Conservation (phyloP, 2,797 vertebrate species). For the Tapera naevia region DNA sequence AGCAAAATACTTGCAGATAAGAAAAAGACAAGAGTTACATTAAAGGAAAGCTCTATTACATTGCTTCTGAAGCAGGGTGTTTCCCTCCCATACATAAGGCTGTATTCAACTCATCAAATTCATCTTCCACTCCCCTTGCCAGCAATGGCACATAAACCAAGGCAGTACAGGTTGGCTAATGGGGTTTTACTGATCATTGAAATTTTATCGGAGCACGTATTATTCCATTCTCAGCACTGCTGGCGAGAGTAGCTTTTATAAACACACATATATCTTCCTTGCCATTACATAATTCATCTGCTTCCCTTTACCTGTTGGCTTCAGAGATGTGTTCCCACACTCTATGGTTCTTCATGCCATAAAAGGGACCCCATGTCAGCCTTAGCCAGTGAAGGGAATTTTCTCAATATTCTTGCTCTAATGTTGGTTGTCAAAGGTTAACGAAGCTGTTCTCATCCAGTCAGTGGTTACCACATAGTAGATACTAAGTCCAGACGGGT, state of each 20-base stretch:
- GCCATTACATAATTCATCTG: background rate
- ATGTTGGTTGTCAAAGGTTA: background rate
- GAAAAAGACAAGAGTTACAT: slow-evolving; percentile 31
- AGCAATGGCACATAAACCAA: background rate
- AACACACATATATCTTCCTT: background rate
- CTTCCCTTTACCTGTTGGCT: background rate
- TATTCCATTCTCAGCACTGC: background rate
- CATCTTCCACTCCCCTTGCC: background rate
- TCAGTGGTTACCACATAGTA: background rate
- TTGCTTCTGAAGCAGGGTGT: background rate
- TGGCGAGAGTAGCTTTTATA: background rate
- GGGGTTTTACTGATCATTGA: background rate
- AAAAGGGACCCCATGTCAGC: rapidly evolving
- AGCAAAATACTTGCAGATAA: slow-evolving; percentile 66
- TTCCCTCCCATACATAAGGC: background rate
- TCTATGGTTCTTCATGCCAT: background rate
- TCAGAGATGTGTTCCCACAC: background rate
- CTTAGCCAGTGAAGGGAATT: background rate
- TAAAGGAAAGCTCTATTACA: slow-evolving; percentile 29
- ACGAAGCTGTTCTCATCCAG: background rate
- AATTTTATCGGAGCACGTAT: background rate
- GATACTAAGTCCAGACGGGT: background rate
- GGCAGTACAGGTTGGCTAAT: background rate
- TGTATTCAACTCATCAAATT: background rate
- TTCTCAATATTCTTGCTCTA: background rate